These are phyloP conservation scores for Cydia amplana DNA, from an alignment of 1,140 invertebrate genomes.

Conservation along the genomic window DNA sequence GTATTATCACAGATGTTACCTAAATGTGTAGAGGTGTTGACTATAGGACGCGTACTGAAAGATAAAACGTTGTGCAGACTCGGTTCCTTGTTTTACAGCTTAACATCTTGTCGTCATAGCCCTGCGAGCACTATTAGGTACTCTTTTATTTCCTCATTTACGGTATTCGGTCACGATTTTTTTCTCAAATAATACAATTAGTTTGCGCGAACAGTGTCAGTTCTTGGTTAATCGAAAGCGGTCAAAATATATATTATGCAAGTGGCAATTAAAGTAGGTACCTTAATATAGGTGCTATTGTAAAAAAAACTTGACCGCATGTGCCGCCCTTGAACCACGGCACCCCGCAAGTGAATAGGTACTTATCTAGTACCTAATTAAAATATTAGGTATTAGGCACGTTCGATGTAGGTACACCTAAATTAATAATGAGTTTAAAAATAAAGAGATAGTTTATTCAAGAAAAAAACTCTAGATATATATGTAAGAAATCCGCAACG, in stretches of 20 bases:
- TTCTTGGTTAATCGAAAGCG: not conserved
- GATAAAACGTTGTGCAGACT: not conserved
- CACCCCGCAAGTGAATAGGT: too few species aligned
- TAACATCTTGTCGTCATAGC: constrained; percentile 11
- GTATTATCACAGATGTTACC: not conserved
- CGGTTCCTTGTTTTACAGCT: constrained; percentile 13
- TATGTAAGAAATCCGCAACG: too few species aligned
- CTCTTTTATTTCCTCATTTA: constrained; percentile 16
- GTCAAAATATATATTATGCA: not conserved
- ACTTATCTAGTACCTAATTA: too few species aligned
- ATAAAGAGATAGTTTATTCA: too few species aligned
- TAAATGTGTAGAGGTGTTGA: constrained; percentile 4
- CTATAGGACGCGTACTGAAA: constrained; percentile 7
- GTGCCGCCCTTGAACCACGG: too few species aligned
- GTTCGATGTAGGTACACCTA: too few species aligned
- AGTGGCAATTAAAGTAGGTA: too few species aligned
- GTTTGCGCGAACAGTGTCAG: not conserved
- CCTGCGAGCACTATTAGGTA: constrained; percentile 1
- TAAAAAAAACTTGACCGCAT: too few species aligned
- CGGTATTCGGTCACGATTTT: not conserved
- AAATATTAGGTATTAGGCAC: too few species aligned
- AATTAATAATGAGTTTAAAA: too few species aligned
- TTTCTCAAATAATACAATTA: not conserved
- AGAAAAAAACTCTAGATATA: too few species aligned
- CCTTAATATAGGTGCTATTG: too few species aligned